Evolutionary conservation across 2,888 invertebrate species (phyloP).

Genomic region (Emmelina monodactyla): DNA sequence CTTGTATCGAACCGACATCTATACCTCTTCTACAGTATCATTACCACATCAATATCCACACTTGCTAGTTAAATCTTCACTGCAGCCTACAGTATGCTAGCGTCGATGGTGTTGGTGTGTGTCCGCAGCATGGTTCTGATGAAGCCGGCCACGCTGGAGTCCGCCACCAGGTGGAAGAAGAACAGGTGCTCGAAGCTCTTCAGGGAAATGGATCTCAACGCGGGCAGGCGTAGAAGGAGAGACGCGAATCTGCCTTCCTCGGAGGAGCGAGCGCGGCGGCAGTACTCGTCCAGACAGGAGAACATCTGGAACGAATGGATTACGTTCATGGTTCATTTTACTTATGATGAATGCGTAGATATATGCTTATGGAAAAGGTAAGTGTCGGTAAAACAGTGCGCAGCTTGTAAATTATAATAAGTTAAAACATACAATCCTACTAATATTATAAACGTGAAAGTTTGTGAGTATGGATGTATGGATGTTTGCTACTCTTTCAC

Average conservation of each 20-base stretch:
- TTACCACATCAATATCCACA: no score
- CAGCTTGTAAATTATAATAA: no score
- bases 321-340: no score
- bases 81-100: slow-evolving; percentile 36
- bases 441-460: no score
- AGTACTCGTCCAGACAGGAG: slow-evolving; percentile 94
- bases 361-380: no score
- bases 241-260: slow-evolving; percentile 97
- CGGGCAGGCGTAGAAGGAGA: slow-evolving; percentile 86
- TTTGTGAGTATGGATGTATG: no score
- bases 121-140: slow-evolving; percentile 77
- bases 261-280: slow-evolving; percentile 83
- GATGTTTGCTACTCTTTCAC: no score
- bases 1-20: no score
- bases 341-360: no score
- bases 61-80: neutral
- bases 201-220: slow-evolving; percentile 88
- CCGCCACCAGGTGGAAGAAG: slow-evolving; percentile 91
- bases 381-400: no score
- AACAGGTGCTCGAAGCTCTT: slow-evolving; percentile 95
- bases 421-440: no score
- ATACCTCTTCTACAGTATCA: no score
- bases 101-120: slow-evolving; percentile 52
- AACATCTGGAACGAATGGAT: slow-evolving; percentile 65
- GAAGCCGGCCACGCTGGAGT: slow-evolving; percentile 85